A percentile compares a stretch with the other conserved stretches of the same genome.
Conservation (phyloP, 1,140 invertebrate species). For the Conopomorpha cramerella region DNA sequence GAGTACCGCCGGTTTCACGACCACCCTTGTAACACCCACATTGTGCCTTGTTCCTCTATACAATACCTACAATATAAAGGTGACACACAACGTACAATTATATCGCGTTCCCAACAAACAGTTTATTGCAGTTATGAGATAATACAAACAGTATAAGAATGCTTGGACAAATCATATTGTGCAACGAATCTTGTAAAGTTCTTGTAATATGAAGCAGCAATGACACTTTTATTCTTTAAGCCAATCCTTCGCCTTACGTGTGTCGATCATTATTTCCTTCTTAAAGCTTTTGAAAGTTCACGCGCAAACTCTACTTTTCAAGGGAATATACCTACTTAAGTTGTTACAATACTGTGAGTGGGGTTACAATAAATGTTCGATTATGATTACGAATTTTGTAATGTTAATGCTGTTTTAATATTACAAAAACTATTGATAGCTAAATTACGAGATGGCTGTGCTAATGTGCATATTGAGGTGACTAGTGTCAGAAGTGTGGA, state of each 20-base stretch:
- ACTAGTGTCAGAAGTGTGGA: constrained; percentile 56
- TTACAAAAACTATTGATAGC: constrained; percentile 54
- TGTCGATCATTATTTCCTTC: constrained; percentile 35
- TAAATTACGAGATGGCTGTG: constrained; percentile 56
- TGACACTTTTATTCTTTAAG: constrained; percentile 44
- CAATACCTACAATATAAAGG: constrained; percentile 51
- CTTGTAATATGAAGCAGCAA: constrained; percentile 60
- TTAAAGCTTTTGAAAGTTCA: constrained; percentile 43
- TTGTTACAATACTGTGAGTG: too few relatives aligned
- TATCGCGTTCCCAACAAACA: constrained; percentile 32
- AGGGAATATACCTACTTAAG: too few relatives aligned
- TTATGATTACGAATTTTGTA: too few relatives aligned
- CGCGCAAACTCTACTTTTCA: constrained; percentile 25
- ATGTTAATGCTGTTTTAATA: constrained; percentile 49
- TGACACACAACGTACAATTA: constrained; percentile 44
- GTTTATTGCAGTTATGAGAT: too few relatives aligned
- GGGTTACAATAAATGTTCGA: too few relatives aligned
- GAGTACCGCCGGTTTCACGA: too few relatives aligned
- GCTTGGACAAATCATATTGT: constrained; percentile 61
- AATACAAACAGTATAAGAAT: too few relatives aligned
- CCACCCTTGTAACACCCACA: too few relatives aligned
- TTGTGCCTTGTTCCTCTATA: constrained; percentile 10
- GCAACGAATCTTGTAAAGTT: constrained; percentile 60
- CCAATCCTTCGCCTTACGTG: constrained; percentile 47
- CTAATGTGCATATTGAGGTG: too few relatives aligned